Evolutionary conservation across 2,888 invertebrate species (phyloP), one percentile per base, ranked within the genome.

Genomic region (Arrhopalites spinosus): DNA sequence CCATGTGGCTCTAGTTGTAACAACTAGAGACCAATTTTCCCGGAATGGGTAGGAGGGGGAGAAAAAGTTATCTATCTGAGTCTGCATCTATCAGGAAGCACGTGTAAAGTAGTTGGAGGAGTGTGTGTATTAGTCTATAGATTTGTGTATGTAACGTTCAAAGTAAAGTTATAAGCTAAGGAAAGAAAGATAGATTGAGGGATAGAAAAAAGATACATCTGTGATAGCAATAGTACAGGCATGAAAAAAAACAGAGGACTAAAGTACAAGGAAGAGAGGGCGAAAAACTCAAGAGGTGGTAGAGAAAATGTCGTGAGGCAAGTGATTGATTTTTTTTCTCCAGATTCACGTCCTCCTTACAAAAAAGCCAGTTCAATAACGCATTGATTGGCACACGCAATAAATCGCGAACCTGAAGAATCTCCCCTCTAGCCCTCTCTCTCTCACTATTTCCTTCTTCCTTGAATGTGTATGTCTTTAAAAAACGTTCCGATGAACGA

Each of bases 331-430:
- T 75, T 75, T 75, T 74, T 29, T 47, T 27, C 43, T 47, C 15
- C 61, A 75, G 70, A 75, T 70, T 75, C 75, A 75, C 59, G 75
- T 75, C 64, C 64, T 70, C 30, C 63, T 29, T 47, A 75, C 75
- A 69, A 63, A 75, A 71, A 75, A 70, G 75, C 53, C 45, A 64
- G 63, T 47, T 63, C 61, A 69, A 71, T 71, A 61, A 75, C 67
- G 47, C 61, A 47, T 68, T 73, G 76, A 76, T 76, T 76, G 76
- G 68, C 76, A 76, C 73, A 67, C 68, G 73, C 76, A 76, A 76
- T 76, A 76, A 76, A 76, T 76, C 71, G 64, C 71, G 50, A 69
- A 71, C 73, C 73, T 73, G 73, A 68, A 73, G 68, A 73, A 73
- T 71, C 68, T 68, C 47, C 64, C 76, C n/a, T n/a, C n/a, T n/a